Conservation (phyloP, 2,888 invertebrate genomes). For the Lasioglossum marginatum region DNA sequence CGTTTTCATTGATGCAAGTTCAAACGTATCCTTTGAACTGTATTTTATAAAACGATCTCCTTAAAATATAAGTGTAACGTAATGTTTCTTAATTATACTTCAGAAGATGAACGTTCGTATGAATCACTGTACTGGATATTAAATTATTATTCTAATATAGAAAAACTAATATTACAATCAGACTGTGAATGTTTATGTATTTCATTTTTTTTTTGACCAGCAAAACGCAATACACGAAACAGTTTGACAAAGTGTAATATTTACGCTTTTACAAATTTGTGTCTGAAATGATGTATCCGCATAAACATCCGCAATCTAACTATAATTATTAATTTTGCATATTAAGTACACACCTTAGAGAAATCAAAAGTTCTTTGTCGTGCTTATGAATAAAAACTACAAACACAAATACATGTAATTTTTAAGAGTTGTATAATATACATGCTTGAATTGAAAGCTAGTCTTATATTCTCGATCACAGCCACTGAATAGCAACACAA, state of each 20-base stretch:
- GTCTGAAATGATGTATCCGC: background rate
- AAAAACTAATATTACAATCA: constrained; percentile 14
- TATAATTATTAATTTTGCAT: constrained; percentile 39
- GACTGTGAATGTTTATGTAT: background rate
- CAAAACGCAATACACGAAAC: background rate
- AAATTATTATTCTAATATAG: constrained; percentile 23
- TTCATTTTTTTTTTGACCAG: background rate
- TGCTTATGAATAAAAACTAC: constrained; percentile 5
- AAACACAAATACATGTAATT: constrained; percentile 27
- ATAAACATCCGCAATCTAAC: background rate
- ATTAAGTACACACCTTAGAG: constrained; percentile 61
- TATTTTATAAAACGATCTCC: constrained; percentile 9
- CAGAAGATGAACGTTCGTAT: constrained; percentile 9
- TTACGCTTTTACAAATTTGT: background rate
- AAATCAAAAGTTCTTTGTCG: constrained; percentile 34
- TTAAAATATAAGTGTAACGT: constrained; percentile 4
- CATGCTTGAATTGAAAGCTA: constrained; percentile 68
- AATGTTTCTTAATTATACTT: constrained; percentile 20
- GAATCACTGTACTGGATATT: constrained; percentile 16
- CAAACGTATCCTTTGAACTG: background rate
- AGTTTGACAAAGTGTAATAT: background rate
- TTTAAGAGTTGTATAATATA: constrained; percentile 34
- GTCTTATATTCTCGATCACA: constrained; percentile 78
- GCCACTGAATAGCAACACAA: constrained; percentile 72
- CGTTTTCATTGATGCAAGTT: background rate